Conservation (phyloP, 2,888 invertebrate genomes). For the Bellardia bayeri region DNA sequence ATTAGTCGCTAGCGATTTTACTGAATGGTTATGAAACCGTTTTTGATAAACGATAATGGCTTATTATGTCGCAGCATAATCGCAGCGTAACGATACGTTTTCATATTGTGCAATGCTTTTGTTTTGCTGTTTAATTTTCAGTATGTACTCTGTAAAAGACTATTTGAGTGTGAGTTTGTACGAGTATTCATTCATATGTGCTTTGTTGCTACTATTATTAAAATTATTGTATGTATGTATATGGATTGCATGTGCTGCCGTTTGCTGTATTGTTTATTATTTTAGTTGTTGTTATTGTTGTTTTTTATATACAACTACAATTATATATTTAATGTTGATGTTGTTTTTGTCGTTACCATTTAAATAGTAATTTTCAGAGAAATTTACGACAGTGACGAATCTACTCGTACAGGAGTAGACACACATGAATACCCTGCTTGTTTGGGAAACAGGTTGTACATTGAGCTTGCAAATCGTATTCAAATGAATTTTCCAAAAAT, state of each 20-base stretch:
- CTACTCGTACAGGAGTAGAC: slow-evolving; percentile 4
- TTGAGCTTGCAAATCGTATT: not conserved
- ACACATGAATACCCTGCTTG: not conserved
- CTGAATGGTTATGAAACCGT: slow-evolving; percentile 64
- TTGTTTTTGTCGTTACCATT: slow-evolving; percentile 63
- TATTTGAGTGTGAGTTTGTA: not conserved
- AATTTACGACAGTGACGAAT: slow-evolving; percentile 74
- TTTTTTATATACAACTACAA: not conserved
- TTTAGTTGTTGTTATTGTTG: slow-evolving; percentile 1
- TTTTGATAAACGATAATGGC: slow-evolving; percentile 81
- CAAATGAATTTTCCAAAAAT: not conserved
- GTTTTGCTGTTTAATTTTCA: not conserved
- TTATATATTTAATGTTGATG: slow-evolving; percentile 23
- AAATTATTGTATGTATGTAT: slow-evolving; percentile 45
- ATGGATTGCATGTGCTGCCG: slow-evolving; percentile 42
- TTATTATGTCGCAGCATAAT: slow-evolving; percentile 76
- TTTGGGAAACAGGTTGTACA: slow-evolving; percentile 49
- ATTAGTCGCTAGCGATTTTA: slow-evolving; percentile 76
- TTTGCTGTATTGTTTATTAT: slow-evolving; percentile 44
- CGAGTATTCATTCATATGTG: not conserved
- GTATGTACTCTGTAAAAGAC: not conserved
- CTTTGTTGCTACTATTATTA: slow-evolving; percentile 23
- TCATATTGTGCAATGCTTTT: not conserved
- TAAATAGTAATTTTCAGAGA: slow-evolving; percentile 73
- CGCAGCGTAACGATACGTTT: slow-evolving; percentile 8